Base-by-base conservation (phyloP, 2,888 invertebrate species). In the Andrena bucephala region DNA sequence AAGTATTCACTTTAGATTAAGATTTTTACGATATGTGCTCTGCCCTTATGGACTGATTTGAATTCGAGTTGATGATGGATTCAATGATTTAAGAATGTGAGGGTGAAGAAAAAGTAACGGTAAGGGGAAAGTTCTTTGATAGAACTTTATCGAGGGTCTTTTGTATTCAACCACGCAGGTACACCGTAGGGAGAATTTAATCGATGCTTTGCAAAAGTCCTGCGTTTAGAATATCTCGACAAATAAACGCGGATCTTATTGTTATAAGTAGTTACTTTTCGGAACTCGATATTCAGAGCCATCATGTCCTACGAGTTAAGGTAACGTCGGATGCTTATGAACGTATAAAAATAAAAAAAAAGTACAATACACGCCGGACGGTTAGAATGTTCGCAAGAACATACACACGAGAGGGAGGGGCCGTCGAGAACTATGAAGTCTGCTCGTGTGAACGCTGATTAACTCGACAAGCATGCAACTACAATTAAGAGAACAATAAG, bases 1-100 rank as follows among this genome's bases (percentile, higher is more conserved):
- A 93, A 94, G 93, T 93, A 94, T 93, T 93, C 90, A 92, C 84
- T 89, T 79, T 93, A 93, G 92, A 86, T 75, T 93, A 94, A 93
- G 94, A 92, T 92, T 94, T 94, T 94, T 93, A 93, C 91, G 89
- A 90, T 89, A 92, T 88, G 84, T 85, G 91, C 91, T 90, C 88
- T 86, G 87, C 89, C 87, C 85, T 84, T 85, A 80, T 66, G 87
- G 87, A 91, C 88, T 90, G 86, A 90, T 83, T 80, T 87, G 85
- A 87, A 84, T 85, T 87, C 85, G 67, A 86, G 75, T 74, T 87
- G 84, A 65, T 76, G 66, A 82, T 71, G 85, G 68, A 83, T 74
- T 83, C 84, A 84, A 80, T 85, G 82, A 79, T 71, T 77, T 66
- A 60, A 74, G 67, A 65, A 81, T 42, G 63, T 65, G 13, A 27